phyloP scores from a whole-genome alignment of 2,113 vertebrate species.

The Camelus bactrianus region DNA sequence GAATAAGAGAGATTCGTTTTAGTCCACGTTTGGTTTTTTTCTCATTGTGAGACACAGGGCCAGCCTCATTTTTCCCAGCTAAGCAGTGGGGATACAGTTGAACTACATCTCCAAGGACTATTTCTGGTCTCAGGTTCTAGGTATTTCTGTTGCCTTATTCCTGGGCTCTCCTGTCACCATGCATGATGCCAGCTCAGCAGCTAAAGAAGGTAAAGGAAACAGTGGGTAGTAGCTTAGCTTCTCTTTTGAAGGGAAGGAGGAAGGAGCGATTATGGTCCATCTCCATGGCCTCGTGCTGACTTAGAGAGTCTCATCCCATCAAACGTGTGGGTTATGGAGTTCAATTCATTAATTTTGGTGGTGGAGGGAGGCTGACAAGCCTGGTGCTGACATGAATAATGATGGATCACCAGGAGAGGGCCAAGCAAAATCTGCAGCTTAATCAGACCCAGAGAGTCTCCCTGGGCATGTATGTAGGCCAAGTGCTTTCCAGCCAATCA shows the following conservation, averaged over 20 bases:
- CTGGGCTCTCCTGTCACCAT: not conserved
- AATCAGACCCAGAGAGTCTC: slow-evolving; percentile 65
- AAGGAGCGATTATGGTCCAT: not conserved
- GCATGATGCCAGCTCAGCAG: not conserved
- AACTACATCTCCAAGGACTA: rapidly evolving
- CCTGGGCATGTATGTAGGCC: slow-evolving; percentile 71
- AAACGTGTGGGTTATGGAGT: not conserved
- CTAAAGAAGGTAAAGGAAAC: not conserved
- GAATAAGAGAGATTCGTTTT: not conserved
- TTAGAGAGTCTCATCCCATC: slow-evolving; percentile 39
- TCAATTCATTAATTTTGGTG: slow-evolving; percentile 80
- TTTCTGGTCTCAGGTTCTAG: not conserved
- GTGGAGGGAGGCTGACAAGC: slow-evolving; percentile 70
- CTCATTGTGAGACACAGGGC: not conserved
- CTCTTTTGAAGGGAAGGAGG: not conserved
- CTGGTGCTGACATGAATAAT: slow-evolving; percentile 75
- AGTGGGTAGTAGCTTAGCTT: not conserved
- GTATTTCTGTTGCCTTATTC: not conserved
- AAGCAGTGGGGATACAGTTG: not conserved
- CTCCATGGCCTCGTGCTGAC: slow-evolving; percentile 22
- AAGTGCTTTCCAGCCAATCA: slow-evolving; percentile 68
- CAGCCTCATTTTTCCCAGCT: rapidly evolving
- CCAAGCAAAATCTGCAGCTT: slow-evolving; percentile 78
- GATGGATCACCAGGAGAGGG: slow-evolving; percentile 77
- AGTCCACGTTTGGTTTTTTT: not conserved